phyloP scores from a whole-genome alignment of 2,888 invertebrate genomes.

The Hartigia nigra region DNA sequence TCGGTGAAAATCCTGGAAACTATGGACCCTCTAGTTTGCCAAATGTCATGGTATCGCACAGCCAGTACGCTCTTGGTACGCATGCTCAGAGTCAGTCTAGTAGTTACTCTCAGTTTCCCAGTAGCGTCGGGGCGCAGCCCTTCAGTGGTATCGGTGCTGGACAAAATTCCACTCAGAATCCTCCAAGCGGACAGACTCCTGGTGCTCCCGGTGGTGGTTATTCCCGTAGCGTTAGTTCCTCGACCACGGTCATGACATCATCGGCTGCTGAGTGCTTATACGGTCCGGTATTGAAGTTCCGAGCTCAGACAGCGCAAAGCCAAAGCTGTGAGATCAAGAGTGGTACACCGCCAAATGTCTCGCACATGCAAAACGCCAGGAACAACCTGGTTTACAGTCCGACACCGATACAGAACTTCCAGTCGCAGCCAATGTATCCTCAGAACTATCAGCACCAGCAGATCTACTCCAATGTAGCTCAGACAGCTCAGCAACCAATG shows the following conservation, averaged over 20 bases:
- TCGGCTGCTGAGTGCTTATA: constrained; percentile 55
- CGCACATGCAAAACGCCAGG: constrained; percentile 44
- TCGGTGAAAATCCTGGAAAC: constrained; percentile 50
- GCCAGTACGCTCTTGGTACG: constrained; percentile 31
- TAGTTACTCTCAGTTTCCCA: constrained; percentile 26
- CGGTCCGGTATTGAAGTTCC: constrained; percentile 63
- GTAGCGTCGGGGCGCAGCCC: constrained; percentile 9
- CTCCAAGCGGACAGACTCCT: constrained; percentile 11
- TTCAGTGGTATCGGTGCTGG: constrained; percentile 11
- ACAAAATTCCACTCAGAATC: not conserved
- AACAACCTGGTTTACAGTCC: constrained; percentile 41
- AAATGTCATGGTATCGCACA: constrained; percentile 29
- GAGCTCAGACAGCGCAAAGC: constrained; percentile 46
- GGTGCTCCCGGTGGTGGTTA: constrained; percentile 33
- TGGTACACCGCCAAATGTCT: constrained; percentile 31
- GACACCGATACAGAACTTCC: constrained; percentile 38
- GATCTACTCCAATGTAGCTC: constrained; percentile 57
- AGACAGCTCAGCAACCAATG: constrained; percentile 39
- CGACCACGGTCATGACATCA: constrained; percentile 30
- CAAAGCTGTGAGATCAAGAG: constrained; percentile 40
- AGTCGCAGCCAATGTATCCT: constrained; percentile 46
- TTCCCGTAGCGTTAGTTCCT: constrained; percentile 37
- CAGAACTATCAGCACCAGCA: constrained; percentile 55
- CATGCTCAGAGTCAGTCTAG: constrained; percentile 32
- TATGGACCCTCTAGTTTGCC: constrained; percentile 45